These are phyloP conservation scores for Cossypha polioptera DNA, from an alignment of 2,797 vertebrate species.

Conservation along the genomic window DNA sequence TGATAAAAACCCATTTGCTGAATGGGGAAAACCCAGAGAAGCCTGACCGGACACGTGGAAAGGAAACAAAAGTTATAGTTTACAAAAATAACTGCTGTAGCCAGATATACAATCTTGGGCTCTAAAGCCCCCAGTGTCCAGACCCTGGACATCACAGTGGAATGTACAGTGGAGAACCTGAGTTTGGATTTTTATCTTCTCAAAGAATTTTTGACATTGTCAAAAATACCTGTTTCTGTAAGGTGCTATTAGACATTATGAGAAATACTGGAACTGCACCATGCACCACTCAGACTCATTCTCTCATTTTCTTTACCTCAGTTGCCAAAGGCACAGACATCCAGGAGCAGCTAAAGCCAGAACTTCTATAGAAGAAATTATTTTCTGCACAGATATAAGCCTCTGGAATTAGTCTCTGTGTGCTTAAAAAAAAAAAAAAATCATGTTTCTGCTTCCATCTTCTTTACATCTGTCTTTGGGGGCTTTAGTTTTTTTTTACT, in stretches of 20 bases:
- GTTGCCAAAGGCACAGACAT: neutral
- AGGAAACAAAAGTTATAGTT: neutral
- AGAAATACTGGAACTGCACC: neutral
- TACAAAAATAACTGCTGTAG: neutral
- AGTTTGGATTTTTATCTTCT: neutral
- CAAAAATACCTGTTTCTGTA: neutral
- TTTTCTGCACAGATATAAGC: neutral
- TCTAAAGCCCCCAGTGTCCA: neutral
- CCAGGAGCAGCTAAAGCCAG: neutral
- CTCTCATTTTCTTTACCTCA: neutral
- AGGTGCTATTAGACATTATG: neutral
- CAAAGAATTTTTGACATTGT: neutral
- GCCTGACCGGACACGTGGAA: too few relatives aligned
- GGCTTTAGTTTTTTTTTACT: accelerated
- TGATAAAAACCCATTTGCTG: too few relatives aligned
- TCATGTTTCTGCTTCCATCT: neutral
- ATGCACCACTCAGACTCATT: neutral
- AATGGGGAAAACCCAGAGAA: too few relatives aligned
- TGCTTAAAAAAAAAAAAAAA: neutral
- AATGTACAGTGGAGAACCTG: neutral
- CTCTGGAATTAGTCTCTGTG: neutral
- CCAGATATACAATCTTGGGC: neutral
- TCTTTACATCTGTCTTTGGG: neutral
- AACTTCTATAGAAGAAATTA: neutral
- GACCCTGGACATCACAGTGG: neutral